A percentile compares a stretch with the other conserved stretches of the same genome.
phyloP scores from a whole-genome alignment of 2,888 invertebrate species.

The Dolichomitus sp. region DNA sequence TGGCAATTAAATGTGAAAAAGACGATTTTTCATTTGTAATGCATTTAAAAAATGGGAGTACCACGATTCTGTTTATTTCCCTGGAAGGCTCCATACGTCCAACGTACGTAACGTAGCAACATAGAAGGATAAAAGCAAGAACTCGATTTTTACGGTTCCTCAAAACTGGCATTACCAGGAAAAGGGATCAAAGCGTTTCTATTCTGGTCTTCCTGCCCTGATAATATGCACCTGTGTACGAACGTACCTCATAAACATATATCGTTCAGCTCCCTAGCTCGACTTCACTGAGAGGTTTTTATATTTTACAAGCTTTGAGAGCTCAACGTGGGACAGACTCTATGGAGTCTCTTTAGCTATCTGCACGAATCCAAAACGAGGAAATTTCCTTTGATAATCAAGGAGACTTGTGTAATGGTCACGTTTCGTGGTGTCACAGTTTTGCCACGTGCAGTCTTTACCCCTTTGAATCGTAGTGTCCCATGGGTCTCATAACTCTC shows the following conservation, averaged over 20 bases:
- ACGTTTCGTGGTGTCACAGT: slow-evolving; percentile 1
- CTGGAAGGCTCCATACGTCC: background rate
- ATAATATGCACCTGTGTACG: slow-evolving; percentile 13
- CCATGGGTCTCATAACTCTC: background rate
- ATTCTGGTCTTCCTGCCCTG: slow-evolving; percentile 12
- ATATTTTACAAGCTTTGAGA: slow-evolving; percentile 35
- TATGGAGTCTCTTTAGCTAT: slow-evolving; percentile 23
- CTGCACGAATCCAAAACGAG: background rate
- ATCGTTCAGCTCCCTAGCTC: background rate
- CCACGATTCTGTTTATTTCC: too few relatives aligned
- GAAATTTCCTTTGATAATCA: slow-evolving; percentile 13
- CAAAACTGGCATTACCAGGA: background rate
- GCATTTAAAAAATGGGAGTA: too few relatives aligned
- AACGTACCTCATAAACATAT: slow-evolving; percentile 20
- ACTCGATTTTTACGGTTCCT: slow-evolving; percentile 9
- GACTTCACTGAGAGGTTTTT: slow-evolving; percentile 36
- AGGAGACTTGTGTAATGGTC: background rate
- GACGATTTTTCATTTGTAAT: too few relatives aligned
- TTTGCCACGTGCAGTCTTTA: background rate
- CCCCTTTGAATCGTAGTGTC: background rate
- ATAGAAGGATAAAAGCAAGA: slow-evolving; percentile 1
- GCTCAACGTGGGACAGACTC: slow-evolving; percentile 4
- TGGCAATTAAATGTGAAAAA: too few relatives aligned
- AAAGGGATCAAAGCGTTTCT: slow-evolving; percentile 40
- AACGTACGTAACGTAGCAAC: background rate